Percentiles rank a stretch among this genome's conserved stretches.
These are phyloP conservation scores for Intoshia linei DNA, from an alignment of 1,140 invertebrate genomes.

Conservation along the genomic window DNA sequence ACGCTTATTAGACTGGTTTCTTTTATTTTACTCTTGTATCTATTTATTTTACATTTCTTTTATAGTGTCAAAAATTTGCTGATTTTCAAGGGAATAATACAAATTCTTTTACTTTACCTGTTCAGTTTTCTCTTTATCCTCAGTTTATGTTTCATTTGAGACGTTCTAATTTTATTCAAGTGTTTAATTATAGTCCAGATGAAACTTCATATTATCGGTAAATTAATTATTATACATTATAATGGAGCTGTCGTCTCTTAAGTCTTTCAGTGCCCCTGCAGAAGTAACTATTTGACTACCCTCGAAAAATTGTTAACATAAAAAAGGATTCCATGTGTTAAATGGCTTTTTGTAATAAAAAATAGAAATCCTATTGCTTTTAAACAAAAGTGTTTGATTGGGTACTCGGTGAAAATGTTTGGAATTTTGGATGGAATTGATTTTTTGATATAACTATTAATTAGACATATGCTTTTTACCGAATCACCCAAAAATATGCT, in stretches of 20 bases:
- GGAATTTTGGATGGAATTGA: conserved; percentile 4
- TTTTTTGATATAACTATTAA: conserved; percentile 11
- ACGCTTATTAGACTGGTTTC: conserved; percentile 71
- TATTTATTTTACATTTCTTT: conserved; percentile 10
- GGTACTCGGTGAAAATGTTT: background rate
- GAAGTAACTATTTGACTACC: too few relatives aligned
- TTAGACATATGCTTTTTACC: conserved; percentile 59
- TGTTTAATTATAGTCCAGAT: conserved; percentile 99
- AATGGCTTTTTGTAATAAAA: too few relatives aligned
- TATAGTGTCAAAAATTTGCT: conserved; percentile 87
- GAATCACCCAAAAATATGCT: conserved; percentile 83
- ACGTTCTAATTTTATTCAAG: conserved; percentile 88
- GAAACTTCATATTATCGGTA: conserved; percentile 92
- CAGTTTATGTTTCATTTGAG: conserved; percentile 98
- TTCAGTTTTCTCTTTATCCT: conserved; percentile 85
- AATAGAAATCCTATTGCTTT: too few relatives aligned
- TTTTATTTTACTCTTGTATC: conserved; percentile 4
- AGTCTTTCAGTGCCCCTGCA: too few relatives aligned
- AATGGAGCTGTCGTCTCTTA: too few relatives aligned
- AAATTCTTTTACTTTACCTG: conserved; percentile 61
- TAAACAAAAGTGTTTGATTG: too few relatives aligned
- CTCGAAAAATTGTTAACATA: too few relatives aligned
- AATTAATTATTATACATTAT: background rate
- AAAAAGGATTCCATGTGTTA: too few relatives aligned
- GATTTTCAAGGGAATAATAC: conserved; percentile 89